These are phyloP conservation scores for Meleagris gallopavo DNA, from an alignment of 2,113 vertebrate species.

Conservation along the genomic window DNA sequence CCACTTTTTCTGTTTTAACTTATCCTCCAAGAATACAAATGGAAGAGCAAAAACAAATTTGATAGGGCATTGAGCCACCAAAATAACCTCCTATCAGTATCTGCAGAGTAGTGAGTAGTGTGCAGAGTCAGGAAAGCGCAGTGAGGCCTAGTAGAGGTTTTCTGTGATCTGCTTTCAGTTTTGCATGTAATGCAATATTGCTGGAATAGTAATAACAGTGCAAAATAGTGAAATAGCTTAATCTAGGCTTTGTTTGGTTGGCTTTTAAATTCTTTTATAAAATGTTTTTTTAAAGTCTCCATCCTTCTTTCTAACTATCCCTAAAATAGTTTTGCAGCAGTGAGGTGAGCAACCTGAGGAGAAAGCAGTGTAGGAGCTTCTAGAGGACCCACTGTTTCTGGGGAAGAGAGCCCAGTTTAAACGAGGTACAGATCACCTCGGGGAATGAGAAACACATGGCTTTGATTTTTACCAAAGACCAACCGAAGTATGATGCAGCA, in stretches of 20 bases:
- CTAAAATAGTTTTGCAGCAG: neutral
- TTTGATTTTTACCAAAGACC: neutral
- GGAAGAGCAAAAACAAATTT: neutral
- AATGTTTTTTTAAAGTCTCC: neutral
- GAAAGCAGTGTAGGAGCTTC: neutral
- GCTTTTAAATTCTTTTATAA: neutral
- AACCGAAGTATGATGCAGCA: neutral
- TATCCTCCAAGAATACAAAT: neutral
- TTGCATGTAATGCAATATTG: fast-evolving
- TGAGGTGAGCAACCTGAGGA: neutral
- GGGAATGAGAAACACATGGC: neutral
- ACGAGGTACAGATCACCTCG: neutral
- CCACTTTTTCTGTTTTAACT: neutral
- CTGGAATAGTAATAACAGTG: fast-evolving
- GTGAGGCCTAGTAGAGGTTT: neutral
- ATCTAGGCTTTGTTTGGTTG: neutral
- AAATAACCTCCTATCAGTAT: neutral
- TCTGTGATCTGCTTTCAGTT: neutral
- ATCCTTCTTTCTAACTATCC: neutral
- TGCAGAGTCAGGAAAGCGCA: neutral
- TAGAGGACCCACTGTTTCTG: neutral
- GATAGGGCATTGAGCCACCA: neutral
- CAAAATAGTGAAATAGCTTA: neutral
- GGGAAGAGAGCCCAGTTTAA: neutral
- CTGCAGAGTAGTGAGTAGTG: neutral